phyloP scores from a whole-genome alignment of 2,797 vertebrate genomes.

The Calcarius lapponicus region DNA sequence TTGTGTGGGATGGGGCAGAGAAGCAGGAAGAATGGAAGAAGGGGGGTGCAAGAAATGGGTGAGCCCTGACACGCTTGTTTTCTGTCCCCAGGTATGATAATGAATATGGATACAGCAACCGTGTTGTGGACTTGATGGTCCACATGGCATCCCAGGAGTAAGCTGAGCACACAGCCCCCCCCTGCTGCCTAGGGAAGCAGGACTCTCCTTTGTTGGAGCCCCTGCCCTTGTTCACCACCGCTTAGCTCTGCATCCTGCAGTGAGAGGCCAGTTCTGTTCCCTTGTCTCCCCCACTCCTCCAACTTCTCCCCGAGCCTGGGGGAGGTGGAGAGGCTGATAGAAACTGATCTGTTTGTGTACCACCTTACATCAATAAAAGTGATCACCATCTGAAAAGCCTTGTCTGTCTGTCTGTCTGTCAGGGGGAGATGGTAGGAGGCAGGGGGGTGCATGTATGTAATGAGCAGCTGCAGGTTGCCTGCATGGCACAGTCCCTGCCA shows the following conservation, averaged over 20 bases:
- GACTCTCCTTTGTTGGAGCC: slow-evolving; percentile 33
- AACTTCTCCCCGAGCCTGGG: slow-evolving; percentile 64
- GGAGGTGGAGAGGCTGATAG: slow-evolving; percentile 71
- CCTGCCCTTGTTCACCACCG: slow-evolving; percentile 48
- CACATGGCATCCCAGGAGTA: slow-evolving; percentile 93
- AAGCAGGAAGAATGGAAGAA: not conserved
- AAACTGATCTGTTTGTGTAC: slow-evolving; percentile 69
- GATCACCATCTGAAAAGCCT: slow-evolving; percentile 45
- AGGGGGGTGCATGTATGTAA: rapidly evolving
- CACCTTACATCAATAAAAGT: slow-evolving; percentile 78
- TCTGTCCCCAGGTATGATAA: slow-evolving; percentile 90
- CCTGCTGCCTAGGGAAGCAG: slow-evolving; percentile 64
- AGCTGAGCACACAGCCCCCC: slow-evolving; percentile 43
- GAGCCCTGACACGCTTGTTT: not conserved
- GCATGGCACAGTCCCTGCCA: rapidly evolving
- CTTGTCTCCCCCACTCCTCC: slow-evolving; percentile 71
- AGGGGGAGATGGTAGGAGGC: not conserved
- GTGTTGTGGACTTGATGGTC: slow-evolving; percentile 92
- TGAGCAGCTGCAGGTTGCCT: rapidly evolving
- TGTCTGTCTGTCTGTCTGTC: not conserved
- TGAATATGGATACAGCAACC: slow-evolving; percentile 93
- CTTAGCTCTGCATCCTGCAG: slow-evolving; percentile 66
- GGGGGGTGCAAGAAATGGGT: not conserved
- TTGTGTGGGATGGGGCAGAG: not conserved
- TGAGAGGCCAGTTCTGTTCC: slow-evolving; percentile 67